Evolutionary conservation across 64 coral and sea anemone species (phyloP), one percentile per base, ranked within the genome.

Genomic region (Stichodactyla mertensii): DNA sequence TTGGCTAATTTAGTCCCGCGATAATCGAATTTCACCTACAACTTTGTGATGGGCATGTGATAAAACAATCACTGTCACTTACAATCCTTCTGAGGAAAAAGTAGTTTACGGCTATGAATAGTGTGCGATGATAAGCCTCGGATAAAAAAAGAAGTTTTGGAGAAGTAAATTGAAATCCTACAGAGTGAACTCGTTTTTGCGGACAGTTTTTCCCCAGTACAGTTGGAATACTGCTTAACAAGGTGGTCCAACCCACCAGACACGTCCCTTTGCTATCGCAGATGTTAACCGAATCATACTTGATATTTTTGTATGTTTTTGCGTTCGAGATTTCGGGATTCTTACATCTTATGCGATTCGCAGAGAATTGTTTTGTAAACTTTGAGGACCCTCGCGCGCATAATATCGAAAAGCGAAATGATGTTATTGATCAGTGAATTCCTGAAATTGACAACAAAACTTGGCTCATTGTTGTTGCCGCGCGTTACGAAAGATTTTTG

Each of bases 341-440:
- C 27, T 74, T 11, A 74, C 12, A 74, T 31, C 20, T n/a, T n/a
- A 1, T 8, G 20, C 22, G 27, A 74, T 74, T 11, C 26, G 10
- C 27, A 27, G 12, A 74, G 24, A 31, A 74, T 74, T 74, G 69
- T 74, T 74, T 74, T 74, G 69, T 27, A 74, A 74, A 74, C 69
- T 74, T 74, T 74, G 11, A 22, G 64, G n/a, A 69, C 16, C 8
- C 64, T 74, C 24, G 24, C 26, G 11, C 69, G 69, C 69, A 23
- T 13, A 11, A 74, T 74, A 74, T 74, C 69, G 26, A 74, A 69
- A 69, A 8, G 22, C 36, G 12, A 74, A 74, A 74, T 27, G 12
- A 27, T 74, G 24, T 31, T 14, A 74, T 31, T 28, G 24, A 74
- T 74, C 27, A n/a, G 10, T 71, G 22, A 71, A 74, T 74, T 74